Evolutionary conservation across 2,888 invertebrate species (phyloP).

Genomic region (Drosophila rubida): DNA sequence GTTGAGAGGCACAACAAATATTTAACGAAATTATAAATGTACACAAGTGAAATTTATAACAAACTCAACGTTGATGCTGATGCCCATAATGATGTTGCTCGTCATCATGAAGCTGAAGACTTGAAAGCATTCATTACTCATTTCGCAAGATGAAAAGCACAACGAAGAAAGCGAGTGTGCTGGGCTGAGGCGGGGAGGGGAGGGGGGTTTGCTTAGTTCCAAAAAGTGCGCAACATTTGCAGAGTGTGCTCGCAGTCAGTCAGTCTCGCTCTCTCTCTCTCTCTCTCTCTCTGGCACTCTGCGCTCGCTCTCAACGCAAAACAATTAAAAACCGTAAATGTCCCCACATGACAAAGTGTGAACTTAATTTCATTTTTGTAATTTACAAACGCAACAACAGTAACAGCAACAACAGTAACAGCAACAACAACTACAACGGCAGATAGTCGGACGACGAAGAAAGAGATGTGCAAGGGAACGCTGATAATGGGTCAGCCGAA

Average conservation of each 20-base stretch:
- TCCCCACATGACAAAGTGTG: slow-evolving; percentile 81
- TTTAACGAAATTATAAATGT: slow-evolving; percentile 72
- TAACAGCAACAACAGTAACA: slow-evolving; percentile 11
- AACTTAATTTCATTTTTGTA: slow-evolving; percentile 81
- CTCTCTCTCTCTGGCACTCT: neutral
- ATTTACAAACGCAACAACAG: slow-evolving; percentile 71
- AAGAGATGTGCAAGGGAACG: slow-evolving; percentile 36
- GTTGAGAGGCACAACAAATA: slow-evolving; percentile 60
- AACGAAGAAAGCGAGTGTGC: slow-evolving; percentile 2
- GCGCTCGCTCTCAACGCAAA: slow-evolving; percentile 48
- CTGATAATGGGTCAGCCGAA: slow-evolving; percentile 48
- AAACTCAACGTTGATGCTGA: slow-evolving; percentile 47
- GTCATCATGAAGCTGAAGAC: slow-evolving; percentile 34
- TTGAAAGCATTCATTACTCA: slow-evolving; percentile 70
- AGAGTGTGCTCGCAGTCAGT: slow-evolving; percentile 13
- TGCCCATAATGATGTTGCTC: slow-evolving; percentile 2
- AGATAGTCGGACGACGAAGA: slow-evolving; percentile 24
- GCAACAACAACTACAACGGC: slow-evolving; percentile 10
- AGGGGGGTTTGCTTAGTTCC: slow-evolving; percentile 15
- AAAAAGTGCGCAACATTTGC: slow-evolving; percentile 53
- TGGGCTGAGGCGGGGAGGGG: neutral
- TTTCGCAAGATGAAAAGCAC: slow-evolving; percentile 49
- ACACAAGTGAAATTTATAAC: slow-evolving; percentile 53
- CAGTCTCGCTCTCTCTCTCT: slow-evolving; percentile 7
- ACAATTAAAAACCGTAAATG: slow-evolving; percentile 81